Percentiles rank a stretch among this genome's conserved stretches.
phyloP scores from a whole-genome alignment of 2,888 invertebrate genomes.

The Oscheius myriophilus region DNA sequence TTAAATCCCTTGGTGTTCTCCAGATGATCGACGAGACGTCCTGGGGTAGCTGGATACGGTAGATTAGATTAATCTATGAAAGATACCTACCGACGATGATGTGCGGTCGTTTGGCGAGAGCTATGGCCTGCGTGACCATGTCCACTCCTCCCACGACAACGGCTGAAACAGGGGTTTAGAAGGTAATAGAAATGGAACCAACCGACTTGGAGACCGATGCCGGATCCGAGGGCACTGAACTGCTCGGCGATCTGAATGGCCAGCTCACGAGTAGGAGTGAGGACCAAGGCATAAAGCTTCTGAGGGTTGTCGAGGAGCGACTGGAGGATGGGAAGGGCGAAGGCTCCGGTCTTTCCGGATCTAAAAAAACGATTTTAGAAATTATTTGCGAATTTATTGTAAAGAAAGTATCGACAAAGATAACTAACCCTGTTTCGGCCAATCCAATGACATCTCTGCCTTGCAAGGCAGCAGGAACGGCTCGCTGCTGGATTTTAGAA shows the following conservation, averaged over 20 bases:
- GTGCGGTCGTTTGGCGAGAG: conserved; percentile 93
- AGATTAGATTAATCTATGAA: conserved; percentile 1
- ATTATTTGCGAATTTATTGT: neutral
- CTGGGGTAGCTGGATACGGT: conserved; percentile 77
- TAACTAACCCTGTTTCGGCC: conserved; percentile 81
- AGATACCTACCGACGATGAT: conserved; percentile 81
- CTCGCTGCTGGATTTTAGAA: conserved; percentile 91
- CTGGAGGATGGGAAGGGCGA: conserved; percentile 94
- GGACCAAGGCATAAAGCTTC: conserved; percentile 87
- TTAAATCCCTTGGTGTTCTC: conserved; percentile 98
- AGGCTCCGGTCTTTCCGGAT: conserved; percentile 96
- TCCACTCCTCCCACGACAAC: conserved; percentile 99
- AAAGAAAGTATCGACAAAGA: neutral
- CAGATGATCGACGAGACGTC: conserved; percentile 78
- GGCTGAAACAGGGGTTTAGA: conserved; percentile 73
- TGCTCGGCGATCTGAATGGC: conserved; percentile 98
- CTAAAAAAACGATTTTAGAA: conserved; percentile 33
- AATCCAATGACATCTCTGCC: conserved; percentile 84
- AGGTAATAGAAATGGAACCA: conserved; percentile 37
- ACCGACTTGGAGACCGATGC: conserved; percentile 89
- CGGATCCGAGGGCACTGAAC: conserved; percentile 89
- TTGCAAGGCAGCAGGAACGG: conserved; percentile 87
- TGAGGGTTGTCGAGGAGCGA: conserved; percentile 89
- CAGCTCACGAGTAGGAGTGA: conserved; percentile 96
- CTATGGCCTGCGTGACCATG: conserved; percentile 91